Percentiles rank a stretch among this genome's conserved stretches.
phyloP scores from a whole-genome alignment of 2,888 invertebrate genomes.

The Morinoia aosen region DNA sequence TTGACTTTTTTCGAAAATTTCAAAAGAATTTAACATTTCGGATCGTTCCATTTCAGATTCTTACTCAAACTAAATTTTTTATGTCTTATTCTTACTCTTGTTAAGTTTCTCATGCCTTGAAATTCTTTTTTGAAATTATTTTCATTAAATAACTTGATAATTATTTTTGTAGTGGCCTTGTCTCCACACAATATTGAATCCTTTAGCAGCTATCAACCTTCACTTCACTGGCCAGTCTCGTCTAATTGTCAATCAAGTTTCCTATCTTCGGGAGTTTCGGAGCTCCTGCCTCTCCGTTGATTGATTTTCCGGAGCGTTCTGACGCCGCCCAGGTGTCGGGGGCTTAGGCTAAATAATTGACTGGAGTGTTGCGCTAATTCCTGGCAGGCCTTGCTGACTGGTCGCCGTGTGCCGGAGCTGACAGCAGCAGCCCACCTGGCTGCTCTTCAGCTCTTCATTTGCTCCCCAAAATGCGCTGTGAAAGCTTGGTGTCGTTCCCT shows the following conservation, averaged over 20 bases:
- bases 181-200: background rate
- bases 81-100: background rate
- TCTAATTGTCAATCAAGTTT: slow-evolving; percentile 12
- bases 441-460: background rate
- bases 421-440: background rate
- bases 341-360: slow-evolving; percentile 8
- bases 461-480: background rate
- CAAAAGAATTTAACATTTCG: background rate
- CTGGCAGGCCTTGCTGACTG: background rate
- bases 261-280: background rate
- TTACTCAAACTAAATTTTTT: background rate
- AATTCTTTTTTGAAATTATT: background rate
- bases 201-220: background rate
- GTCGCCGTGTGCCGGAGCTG: background rate
- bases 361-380: background rate
- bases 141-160: background rate
- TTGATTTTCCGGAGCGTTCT: background rate
- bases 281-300: background rate
- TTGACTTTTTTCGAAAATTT: background rate
- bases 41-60: background rate
- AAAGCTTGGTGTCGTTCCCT: background rate
- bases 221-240: background rate
- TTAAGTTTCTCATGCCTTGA: background rate
- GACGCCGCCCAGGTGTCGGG: background rate
- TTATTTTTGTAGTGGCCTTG: background rate